phyloP scores from a whole-genome alignment of 37 sponge, comb jelly and placozoan genomes.

The Halisarca cf. caerulea region DNA sequence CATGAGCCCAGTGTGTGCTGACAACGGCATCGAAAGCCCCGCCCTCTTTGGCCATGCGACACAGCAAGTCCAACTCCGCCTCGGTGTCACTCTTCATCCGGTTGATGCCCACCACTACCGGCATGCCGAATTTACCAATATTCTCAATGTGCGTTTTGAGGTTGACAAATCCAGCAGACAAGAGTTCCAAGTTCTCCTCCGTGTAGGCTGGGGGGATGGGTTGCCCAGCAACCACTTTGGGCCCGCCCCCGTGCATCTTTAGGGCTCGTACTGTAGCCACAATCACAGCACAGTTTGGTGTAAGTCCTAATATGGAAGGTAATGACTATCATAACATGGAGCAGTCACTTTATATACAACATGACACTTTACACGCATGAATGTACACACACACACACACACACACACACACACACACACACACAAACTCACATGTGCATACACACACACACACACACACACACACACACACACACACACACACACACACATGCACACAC shows the following conservation, averaged over 20 bases:
- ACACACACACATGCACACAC: too few relatives aligned
- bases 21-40: slow-evolving; percentile 92
- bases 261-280: slow-evolving; percentile 94
- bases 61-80: slow-evolving; percentile 81
- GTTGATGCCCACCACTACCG: slow-evolving; percentile 94
- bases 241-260: slow-evolving; percentile 99
- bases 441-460: too few relatives aligned
- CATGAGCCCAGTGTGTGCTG: slow-evolving; percentile 91
- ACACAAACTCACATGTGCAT: too few relatives aligned
- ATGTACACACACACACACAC: too few relatives aligned
- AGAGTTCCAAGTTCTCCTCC: slow-evolving; percentile 68
- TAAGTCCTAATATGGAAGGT: slow-evolving; percentile 58
- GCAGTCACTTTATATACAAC: too few relatives aligned
- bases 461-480: too few relatives aligned
- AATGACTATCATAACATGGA: neutral
- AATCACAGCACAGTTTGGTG: slow-evolving; percentile 92
- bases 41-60: slow-evolving; percentile 54
- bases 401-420: too few relatives aligned
- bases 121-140: slow-evolving; percentile 84
- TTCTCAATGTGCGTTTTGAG: slow-evolving; percentile 95
- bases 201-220: slow-evolving; percentile 81
- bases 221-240: slow-evolving; percentile 85
- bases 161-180: slow-evolving; percentile 78
- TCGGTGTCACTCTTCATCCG: slow-evolving; percentile 77
- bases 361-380: too few relatives aligned